Evolutionary conservation across 2,113 vertebrate genomes (phyloP).

Genomic region (Podarcis raffonei): DNA sequence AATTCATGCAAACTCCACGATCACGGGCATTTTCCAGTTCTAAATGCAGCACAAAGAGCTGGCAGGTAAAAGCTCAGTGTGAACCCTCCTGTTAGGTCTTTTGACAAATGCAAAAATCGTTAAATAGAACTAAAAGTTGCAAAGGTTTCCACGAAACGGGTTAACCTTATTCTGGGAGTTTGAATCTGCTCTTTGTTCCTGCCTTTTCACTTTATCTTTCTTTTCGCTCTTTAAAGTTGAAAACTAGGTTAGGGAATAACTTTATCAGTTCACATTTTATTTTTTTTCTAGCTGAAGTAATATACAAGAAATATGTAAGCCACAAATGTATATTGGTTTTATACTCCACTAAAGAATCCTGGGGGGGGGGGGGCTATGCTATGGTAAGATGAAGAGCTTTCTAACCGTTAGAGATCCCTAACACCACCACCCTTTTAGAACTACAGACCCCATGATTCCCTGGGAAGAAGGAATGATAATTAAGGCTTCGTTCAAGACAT

Average conservation of each 20-base stretch:
- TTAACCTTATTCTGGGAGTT: constrained; percentile 3
- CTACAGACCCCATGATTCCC: neutral
- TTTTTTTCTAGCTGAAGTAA: neutral
- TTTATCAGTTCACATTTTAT: neutral
- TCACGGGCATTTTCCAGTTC: neutral
- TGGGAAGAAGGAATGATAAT: neutral
- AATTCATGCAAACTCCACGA: neutral
- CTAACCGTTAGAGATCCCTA: neutral
- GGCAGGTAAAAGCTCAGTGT: neutral
- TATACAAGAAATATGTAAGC: neutral
- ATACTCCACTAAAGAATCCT: neutral
- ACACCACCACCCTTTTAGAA: too few species aligned
- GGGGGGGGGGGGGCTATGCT: neutral
- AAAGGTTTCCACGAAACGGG: neutral
- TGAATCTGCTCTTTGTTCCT: constrained; percentile 12
- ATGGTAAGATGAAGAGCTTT: neutral
- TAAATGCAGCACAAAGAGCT: constrained; percentile 11
- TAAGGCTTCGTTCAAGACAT: neutral
- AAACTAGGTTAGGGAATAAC: neutral
- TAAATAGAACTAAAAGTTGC: constrained; percentile 7
- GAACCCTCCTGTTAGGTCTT: constrained; percentile 17
- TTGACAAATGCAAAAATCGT: constrained; percentile 23
- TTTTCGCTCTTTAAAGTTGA: neutral
- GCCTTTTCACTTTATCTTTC: neutral
- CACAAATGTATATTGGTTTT: neutral